phyloP scores from a whole-genome alignment of 1,140 invertebrate species.

The Brachionus manjavacas region DNA sequence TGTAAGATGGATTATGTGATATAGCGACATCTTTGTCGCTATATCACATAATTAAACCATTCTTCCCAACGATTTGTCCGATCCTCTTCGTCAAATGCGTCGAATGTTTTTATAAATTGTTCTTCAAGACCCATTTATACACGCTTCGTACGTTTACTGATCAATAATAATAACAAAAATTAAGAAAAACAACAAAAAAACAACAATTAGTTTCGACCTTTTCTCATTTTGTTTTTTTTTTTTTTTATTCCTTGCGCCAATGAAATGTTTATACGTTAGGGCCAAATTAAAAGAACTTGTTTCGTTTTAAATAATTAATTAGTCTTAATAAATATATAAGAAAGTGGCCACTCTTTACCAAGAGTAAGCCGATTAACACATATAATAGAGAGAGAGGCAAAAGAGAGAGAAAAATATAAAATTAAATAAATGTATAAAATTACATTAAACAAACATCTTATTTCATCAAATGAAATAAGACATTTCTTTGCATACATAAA shows the following conservation, averaged over 20 bases:
- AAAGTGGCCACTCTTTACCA: neutral
- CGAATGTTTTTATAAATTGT: neutral
- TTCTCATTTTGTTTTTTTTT: too few species aligned
- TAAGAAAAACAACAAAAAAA: too few species aligned
- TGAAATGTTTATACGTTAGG: neutral
- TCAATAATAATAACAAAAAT: too few species aligned
- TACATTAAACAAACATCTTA: too few species aligned
- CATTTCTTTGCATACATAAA: too few species aligned
- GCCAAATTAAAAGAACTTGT: too few species aligned
- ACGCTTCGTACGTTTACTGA: too few species aligned
- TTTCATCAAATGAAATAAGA: too few species aligned
- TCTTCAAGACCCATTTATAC: neutral
- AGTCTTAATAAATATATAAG: neutral
- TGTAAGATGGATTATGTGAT: too few species aligned
- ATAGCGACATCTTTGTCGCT: too few species aligned
- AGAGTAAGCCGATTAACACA: neutral
- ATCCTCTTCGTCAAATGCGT: neutral
- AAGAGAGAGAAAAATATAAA: neutral
- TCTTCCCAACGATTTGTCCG: neutral
- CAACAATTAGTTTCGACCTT: too few species aligned
- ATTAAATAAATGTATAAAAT: neutral
- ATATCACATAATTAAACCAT: too few species aligned
- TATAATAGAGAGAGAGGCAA: neutral
- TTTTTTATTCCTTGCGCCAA: neutral
- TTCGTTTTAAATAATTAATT: neutral